phyloP scores from a whole-genome alignment of 2,888 invertebrate genomes.

The Spicauda simplicius region DNA sequence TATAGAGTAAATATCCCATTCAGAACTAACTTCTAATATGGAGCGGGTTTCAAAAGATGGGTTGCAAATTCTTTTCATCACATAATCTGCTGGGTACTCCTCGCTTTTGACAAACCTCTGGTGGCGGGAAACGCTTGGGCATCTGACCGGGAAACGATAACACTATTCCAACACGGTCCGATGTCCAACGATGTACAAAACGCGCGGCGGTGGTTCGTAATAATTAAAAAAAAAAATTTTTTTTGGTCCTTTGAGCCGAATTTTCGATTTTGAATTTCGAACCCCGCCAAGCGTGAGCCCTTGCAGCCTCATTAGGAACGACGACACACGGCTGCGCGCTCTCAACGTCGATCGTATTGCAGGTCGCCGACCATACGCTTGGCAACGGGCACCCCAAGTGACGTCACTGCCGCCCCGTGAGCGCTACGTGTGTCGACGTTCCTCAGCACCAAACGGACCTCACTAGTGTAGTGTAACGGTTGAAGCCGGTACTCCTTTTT shows the following conservation, averaged over 20 bases:
- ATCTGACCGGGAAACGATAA: slow-evolving; percentile 44
- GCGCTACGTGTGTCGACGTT: slow-evolving; percentile 82
- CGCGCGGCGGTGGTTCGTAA: slow-evolving; percentile 59
- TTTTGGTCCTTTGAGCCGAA: slow-evolving; percentile 20
- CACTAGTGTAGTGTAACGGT: slow-evolving; percentile 75
- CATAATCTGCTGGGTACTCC: slow-evolving; percentile 65
- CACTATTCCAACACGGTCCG: slow-evolving; percentile 22
- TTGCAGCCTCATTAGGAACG: slow-evolving; percentile 74
- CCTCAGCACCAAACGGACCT: slow-evolving; percentile 80
- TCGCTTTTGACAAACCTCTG: slow-evolving; percentile 67
- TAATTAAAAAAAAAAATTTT: neutral
- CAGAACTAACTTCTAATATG: slow-evolving; percentile 28
- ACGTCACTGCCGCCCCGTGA: slow-evolving; percentile 58
- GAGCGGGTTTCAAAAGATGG: slow-evolving; percentile 36
- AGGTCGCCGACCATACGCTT: slow-evolving; percentile 71
- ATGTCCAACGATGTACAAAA: slow-evolving; percentile 39
- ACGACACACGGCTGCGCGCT: slow-evolving; percentile 81
- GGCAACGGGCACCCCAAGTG: slow-evolving; percentile 79
- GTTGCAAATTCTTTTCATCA: slow-evolving; percentile 55
- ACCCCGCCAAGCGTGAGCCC: slow-evolving; percentile 45
- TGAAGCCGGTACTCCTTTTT: slow-evolving; percentile 16
- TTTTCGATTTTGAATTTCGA: neutral
- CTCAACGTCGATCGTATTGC: slow-evolving; percentile 74
- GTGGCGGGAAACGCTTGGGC: slow-evolving; percentile 67
- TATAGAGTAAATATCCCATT: slow-evolving; percentile 31